Evolutionary conservation across 2,113 vertebrate genomes (phyloP), one percentile per base, ranked within the genome.

Genomic region (Psittacula cyanocephala): DNA sequence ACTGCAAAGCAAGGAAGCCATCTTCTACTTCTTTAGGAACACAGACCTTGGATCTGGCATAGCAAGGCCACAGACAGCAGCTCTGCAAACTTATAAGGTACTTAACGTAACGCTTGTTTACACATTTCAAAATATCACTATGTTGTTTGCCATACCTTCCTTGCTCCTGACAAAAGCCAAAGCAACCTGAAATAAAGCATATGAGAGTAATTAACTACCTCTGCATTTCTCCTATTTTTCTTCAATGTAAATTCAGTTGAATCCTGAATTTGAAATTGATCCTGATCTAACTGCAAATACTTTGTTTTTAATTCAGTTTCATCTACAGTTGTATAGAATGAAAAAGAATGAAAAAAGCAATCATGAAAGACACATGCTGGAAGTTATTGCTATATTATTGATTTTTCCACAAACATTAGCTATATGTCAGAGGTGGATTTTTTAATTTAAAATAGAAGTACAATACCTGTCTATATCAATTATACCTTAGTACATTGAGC

Each of bases 391-490:
- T 62, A 31, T 39, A 9, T 11, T 68, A 95, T 59, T 79, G 77
- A 67, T 93, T 95, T 86, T 88, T 71, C 60, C 44, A 70, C 79
- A 13, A 93, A 62, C 20, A 81, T 72, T 81, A 94, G 29, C 18
- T 91, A 9, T 55, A 55, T 44, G 22, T 79, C 33, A 63, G 49
- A 74, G 23, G 28, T 20, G 12, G 31, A 37, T 28, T 62, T 69
- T 95, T 93, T 90, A 88, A 50, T 10, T 88, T 95, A 78, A 82
- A 88, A 80, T 67, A 83, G 69, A 82, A 91, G 63, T 71, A 22
- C 0, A 0, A 52, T 52, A 44, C 3, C 4, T 39, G 18, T 49
- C 65, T 47, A 35, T 67, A 29, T 67, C 68, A 83, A 53, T 67
- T 53, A 86, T 27, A 78, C 39, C 27, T 86, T 75, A 70, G 44